These are phyloP conservation scores for Cherax destructor DNA, from an alignment of 1,140 invertebrate species.

Conservation along the genomic window DNA sequence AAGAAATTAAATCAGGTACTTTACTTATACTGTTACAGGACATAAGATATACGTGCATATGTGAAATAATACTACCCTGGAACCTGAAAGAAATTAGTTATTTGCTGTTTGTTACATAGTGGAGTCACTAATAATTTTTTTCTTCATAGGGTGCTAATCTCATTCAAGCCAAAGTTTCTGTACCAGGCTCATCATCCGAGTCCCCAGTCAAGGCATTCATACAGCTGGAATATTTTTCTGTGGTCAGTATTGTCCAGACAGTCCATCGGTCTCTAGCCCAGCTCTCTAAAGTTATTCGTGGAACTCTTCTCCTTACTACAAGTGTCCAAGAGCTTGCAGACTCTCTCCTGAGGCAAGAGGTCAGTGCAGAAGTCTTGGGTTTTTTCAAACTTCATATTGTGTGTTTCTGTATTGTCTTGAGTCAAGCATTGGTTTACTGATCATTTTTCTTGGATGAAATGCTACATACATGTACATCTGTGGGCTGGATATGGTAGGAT, in stretches of 20 bases:
- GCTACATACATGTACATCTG: too few relatives aligned
- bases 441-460: too few relatives aligned
- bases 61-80: too few relatives aligned
- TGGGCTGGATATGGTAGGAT: too few relatives aligned
- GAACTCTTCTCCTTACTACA: slow-evolving; percentile 77
- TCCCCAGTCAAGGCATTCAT: slow-evolving; percentile 78
- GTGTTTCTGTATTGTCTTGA: too few relatives aligned
- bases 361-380: slow-evolving; percentile 17
- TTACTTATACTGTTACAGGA: too few relatives aligned
- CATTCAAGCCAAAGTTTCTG: slow-evolving; percentile 68
- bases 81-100: too few relatives aligned
- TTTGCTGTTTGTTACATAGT: background rate
- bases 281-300: slow-evolving; percentile 82
- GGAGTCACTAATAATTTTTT: background rate
- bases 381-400: too few relatives aligned
- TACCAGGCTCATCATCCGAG: slow-evolving; percentile 73
- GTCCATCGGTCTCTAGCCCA: slow-evolving; percentile 80
- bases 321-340: slow-evolving; percentile 78
- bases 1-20: slow-evolving; percentile 83
- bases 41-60: too few relatives aligned
- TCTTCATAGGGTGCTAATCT: slow-evolving; percentile 70
- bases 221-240: slow-evolving; percentile 79
- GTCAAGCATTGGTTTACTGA: too few relatives aligned
- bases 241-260: slow-evolving; percentile 76
- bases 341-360: slow-evolving; percentile 79